Evolutionary conservation across 2,888 invertebrate genomes (phyloP).

Genomic region (Ashinkailepas kermadecensis): DNA sequence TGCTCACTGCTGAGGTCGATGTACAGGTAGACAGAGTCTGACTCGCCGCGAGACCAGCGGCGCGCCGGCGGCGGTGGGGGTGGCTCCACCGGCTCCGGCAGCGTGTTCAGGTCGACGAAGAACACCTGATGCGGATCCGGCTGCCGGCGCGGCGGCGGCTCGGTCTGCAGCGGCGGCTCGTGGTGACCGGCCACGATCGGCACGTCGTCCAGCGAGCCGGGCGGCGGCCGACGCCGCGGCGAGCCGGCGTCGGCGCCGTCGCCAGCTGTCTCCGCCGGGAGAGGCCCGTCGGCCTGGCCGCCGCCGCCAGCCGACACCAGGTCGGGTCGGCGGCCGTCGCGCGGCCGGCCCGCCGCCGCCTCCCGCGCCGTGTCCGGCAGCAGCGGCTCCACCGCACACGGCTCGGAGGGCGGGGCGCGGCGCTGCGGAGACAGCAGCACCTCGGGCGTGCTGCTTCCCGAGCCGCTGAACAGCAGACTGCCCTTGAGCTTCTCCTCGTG

Average conservation of each 20-base stretch:
- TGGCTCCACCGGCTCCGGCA: not conserved
- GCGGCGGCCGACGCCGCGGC: not conserved
- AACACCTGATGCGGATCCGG: not conserved
- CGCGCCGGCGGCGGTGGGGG: not conserved
- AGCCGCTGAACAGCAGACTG: constrained; percentile 6
- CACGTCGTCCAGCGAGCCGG: constrained; percentile 3
- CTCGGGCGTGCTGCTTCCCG: not conserved
- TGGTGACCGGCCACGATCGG: constrained; percentile 20
- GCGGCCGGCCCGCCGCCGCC: not conserved
- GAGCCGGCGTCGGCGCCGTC: not conserved
- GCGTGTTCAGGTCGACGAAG: constrained; percentile 12
- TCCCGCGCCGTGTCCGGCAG: not conserved
- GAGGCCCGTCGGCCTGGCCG: no score
- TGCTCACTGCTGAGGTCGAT: not conserved
- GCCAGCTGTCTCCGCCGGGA: not conserved
- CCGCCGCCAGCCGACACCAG: not conserved
- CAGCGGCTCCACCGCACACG: not conserved
- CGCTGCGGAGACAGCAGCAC: not conserved
- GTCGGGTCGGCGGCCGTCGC: not conserved
- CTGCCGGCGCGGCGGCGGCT: not conserved
- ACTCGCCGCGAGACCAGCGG: not conserved
- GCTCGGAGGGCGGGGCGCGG: not conserved
- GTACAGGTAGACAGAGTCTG: constrained; percentile 8
- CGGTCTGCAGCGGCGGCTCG: not conserved
- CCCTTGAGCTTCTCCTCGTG: constrained; percentile 12